These are phyloP conservation scores for Merodon equestris DNA, from an alignment of 2,888 invertebrate species.

Conservation along the genomic window DNA sequence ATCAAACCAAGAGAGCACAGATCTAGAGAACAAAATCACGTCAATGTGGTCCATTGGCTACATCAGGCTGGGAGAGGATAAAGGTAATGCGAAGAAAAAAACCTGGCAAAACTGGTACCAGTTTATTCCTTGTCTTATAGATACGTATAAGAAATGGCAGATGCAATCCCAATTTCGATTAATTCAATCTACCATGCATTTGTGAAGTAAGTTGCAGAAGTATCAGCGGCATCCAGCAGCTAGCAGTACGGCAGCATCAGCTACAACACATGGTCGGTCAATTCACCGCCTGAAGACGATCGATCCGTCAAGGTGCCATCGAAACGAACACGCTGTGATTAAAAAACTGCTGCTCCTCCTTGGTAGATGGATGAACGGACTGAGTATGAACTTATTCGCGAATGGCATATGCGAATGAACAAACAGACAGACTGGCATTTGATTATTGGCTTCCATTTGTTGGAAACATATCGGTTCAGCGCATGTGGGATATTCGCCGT, in stretches of 20 bases:
- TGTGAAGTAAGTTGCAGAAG: conserved; percentile 33
- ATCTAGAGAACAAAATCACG: conserved; percentile 57
- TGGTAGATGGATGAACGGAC: conserved; percentile 46
- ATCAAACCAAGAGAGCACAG: conserved; percentile 57
- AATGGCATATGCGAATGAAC: conserved; percentile 66
- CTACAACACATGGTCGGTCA: conserved; percentile 65
- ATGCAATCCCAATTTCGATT: conserved; percentile 69
- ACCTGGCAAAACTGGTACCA: conserved; percentile 37
- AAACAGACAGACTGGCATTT: conserved; percentile 75
- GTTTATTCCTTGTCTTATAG: conserved; percentile 48
- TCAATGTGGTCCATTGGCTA: conserved; percentile 66
- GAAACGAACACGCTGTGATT: conserved; percentile 71
- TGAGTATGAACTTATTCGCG: conserved; percentile 63
- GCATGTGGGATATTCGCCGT: conserved; percentile 62
- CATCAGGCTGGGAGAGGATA: conserved; percentile 37
- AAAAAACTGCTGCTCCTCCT: conserved; percentile 69
- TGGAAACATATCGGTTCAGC: conserved; percentile 65
- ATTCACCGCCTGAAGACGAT: conserved; percentile 67
- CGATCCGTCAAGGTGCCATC: conserved; percentile 71
- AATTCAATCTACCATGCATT: conserved; percentile 64
- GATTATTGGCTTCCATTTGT: conserved; percentile 78
- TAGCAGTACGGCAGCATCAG: conserved; percentile 13
- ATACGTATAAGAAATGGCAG: conserved; percentile 64
- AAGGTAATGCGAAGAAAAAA: not conserved
- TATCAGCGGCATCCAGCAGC: conserved; percentile 30